Percentiles rank a stretch among this genome's conserved stretches.
Conservation (phyloP, 2,797 vertebrate genomes). For the Sibirionetta formosa region DNA sequence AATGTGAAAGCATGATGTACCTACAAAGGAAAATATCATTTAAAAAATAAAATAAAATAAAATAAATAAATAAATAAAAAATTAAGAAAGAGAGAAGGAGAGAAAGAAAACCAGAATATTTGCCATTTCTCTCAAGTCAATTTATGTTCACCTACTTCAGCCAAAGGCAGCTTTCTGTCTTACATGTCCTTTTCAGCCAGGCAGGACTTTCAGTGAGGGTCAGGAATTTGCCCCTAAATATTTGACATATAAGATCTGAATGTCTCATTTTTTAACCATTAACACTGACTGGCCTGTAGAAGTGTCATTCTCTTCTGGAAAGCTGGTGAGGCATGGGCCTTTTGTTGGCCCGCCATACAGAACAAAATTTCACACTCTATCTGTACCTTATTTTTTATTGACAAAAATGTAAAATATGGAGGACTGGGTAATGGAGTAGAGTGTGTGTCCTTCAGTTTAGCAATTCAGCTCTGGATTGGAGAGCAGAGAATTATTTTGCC, state of each 20-base stretch:
- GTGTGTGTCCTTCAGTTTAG: neutral
- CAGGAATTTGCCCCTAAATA: conserved; percentile 19
- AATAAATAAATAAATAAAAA: no score
- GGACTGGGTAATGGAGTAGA: conserved; percentile 13
- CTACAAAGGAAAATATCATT: neutral
- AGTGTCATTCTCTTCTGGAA: conserved; percentile 23
- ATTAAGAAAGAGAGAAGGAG: neutral
- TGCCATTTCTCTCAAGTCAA: neutral
- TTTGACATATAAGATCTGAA: conserved; percentile 55
- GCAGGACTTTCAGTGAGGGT: neutral
- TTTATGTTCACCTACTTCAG: neutral
- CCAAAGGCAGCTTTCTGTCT: neutral
- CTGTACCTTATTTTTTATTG: conserved; percentile 41
- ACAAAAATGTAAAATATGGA: conserved; percentile 62
- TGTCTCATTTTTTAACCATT: conserved; percentile 33
- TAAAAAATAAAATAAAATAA: no score
- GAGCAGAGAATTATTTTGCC: neutral
- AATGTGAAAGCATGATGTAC: neutral
- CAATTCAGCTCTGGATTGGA: neutral
- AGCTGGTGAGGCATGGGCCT: conserved; percentile 21
- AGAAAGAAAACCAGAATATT: neutral
- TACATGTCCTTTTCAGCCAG: neutral
- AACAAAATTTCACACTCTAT: conserved; percentile 28
- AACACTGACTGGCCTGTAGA: neutral
- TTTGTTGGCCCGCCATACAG: conserved; percentile 28